Evolutionary conservation across 2,113 vertebrate species (phyloP).

Genomic region (Poeciliopsis occidentalis): DNA sequence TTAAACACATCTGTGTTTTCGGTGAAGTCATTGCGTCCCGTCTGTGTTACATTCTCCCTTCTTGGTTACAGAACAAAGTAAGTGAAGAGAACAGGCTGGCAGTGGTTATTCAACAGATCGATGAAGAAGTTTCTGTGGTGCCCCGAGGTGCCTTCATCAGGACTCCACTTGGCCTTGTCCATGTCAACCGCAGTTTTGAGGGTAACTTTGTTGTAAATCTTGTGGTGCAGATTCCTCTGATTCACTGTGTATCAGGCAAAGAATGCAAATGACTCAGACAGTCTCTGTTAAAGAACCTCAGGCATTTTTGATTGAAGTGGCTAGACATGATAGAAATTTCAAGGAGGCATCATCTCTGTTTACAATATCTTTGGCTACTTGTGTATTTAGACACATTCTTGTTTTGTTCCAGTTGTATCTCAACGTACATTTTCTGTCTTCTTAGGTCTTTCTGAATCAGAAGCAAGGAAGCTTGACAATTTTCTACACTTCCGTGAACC

Average conservation of each 20-base stretch:
- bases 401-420: not conserved
- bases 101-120: constrained; percentile 84
- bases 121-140: constrained; percentile 85
- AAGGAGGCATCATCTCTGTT: not conserved
- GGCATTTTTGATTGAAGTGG: not conserved
- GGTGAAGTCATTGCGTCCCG: too few relatives aligned
- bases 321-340: not conserved
- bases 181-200: constrained; percentile 88
- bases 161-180: constrained; percentile 81
- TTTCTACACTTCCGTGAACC: constrained; percentile 89
- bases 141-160: constrained; percentile 89
- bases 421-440: not conserved
- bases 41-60: not conserved
- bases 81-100: constrained; percentile 89
- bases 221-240: not conserved
- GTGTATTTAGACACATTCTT: not conserved
- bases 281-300: not conserved
- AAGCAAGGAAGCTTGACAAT: constrained; percentile 86
- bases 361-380: not conserved
- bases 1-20: too few relatives aligned
- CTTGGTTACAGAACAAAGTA: constrained; percentile 73
- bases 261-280: not conserved
- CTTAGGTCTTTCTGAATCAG: constrained; percentile 85
- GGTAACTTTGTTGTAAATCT: constrained; percentile 73
- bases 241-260: not conserved